These are phyloP conservation scores for Ictalurus punctatus DNA, from an alignment of 2,113 vertebrate genomes.

Conservation along the genomic window DNA sequence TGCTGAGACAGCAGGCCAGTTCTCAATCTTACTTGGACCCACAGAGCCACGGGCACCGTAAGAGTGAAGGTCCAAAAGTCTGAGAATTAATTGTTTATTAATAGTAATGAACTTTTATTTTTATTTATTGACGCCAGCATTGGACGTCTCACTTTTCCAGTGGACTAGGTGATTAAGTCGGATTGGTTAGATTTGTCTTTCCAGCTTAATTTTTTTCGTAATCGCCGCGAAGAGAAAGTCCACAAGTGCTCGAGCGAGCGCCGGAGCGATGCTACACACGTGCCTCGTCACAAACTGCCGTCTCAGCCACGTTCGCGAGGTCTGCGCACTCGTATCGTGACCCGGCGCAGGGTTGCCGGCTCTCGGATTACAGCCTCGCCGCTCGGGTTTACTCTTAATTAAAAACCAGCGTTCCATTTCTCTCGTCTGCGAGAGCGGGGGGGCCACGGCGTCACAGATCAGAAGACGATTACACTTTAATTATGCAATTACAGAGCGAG, in stretches of 20 bases:
- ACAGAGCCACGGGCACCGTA: neutral
- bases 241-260: neutral
- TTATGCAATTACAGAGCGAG: constrained; percentile 33
- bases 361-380: constrained; percentile 18
- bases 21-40: neutral
- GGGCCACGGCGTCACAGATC: neutral
- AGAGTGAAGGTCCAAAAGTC: neutral
- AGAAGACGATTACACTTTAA: constrained; percentile 41
- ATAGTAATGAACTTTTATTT: neutral
- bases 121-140: neutral
- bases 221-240: neutral
- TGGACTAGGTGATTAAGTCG: neutral
- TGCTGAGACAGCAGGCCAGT: neutral
- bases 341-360: neutral
- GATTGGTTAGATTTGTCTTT: neutral
- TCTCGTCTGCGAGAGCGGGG: neutral
- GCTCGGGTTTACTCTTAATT: constrained; percentile 42
- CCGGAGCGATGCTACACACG: neutral
- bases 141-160: neutral
- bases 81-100: neutral
- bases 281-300: neutral
- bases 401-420: constrained; percentile 24
- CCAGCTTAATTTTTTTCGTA: neutral
- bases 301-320: neutral
- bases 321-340: neutral